These are phyloP conservation scores for Drosophila teissieri DNA, from an alignment of 1,140 invertebrate genomes.

Conservation along the genomic window DNA sequence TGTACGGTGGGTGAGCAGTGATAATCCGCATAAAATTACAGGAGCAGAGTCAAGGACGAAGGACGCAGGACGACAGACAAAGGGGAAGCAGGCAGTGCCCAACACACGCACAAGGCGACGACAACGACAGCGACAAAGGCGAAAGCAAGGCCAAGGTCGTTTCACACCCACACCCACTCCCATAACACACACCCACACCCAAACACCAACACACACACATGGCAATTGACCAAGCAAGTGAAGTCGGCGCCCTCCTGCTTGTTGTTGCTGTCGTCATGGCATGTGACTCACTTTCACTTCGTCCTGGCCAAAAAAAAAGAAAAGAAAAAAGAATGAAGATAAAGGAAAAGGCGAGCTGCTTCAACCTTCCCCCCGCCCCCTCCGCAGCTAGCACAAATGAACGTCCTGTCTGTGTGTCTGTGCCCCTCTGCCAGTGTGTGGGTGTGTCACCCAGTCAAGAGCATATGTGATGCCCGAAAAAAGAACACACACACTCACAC, in stretches of 20 bases:
- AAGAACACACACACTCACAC: slow-evolving; percentile 28
- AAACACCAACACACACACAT: slow-evolving; percentile 30
- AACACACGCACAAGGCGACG: slow-evolving; percentile 29
- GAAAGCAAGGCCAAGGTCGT: slow-evolving; percentile 82
- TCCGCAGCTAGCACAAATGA: slow-evolving; percentile 50
- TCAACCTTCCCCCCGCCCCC: slow-evolving; percentile 6
- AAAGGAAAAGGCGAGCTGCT: slow-evolving; percentile 25
- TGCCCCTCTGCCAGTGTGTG: slow-evolving; percentile 19
- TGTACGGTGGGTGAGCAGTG: slow-evolving; percentile 30
- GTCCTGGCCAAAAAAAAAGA: slow-evolving; percentile 35
- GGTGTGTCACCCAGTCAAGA: slow-evolving; percentile 68
- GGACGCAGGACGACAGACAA: neutral
- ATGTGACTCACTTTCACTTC: slow-evolving; percentile 71
- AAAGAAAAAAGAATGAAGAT: slow-evolving; percentile 22
- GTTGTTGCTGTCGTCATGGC: slow-evolving; percentile 30
- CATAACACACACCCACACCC: slow-evolving; percentile 12
- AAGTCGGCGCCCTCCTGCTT: slow-evolving; percentile 44
- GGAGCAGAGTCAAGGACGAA: slow-evolving; percentile 35
- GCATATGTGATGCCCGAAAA: slow-evolving; percentile 74
- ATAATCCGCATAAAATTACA: slow-evolving; percentile 84
- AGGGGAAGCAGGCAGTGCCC: slow-evolving; percentile 32
- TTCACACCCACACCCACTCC: slow-evolving; percentile 36
- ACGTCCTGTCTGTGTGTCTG: slow-evolving; percentile 38
- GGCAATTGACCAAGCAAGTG: slow-evolving; percentile 72
- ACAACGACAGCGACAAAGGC: slow-evolving; percentile 32